Percentiles rank a stretch among this genome's conserved stretches.
Evolutionary conservation across 2,888 invertebrate species (phyloP).

Genomic region (Troilus luridus): DNA sequence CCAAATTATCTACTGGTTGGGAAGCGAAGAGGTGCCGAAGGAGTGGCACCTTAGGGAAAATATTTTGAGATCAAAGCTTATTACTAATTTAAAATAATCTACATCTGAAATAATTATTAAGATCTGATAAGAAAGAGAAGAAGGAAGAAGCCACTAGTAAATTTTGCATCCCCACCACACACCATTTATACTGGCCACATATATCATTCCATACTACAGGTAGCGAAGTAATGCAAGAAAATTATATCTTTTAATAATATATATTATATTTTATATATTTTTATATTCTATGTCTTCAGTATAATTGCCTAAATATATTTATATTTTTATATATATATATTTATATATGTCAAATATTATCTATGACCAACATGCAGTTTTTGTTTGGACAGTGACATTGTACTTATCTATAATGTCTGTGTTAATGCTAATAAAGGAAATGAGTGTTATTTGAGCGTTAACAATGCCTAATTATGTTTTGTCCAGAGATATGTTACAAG

Average conservation of each 20-base stretch:
- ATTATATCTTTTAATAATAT: slow-evolving; percentile 57
- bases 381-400: slow-evolving; percentile 48
- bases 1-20: slow-evolving; percentile 53
- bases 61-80: slow-evolving; percentile 55
- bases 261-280: slow-evolving; percentile 54
- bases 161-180: slow-evolving; percentile 51
- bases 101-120: background rate
- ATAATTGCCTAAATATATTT: slow-evolving; percentile 59
- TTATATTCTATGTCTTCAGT: slow-evolving; percentile 58
- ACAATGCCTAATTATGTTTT: slow-evolving; percentile 47
- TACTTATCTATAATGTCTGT: slow-evolving; percentile 41
- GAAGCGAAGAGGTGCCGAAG: background rate
- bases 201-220: slow-evolving; percentile 63
- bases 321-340: slow-evolving; percentile 54
- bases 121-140: background rate
- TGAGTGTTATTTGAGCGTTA: slow-evolving; percentile 54
- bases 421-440: slow-evolving; percentile 50
- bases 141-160: slow-evolving; percentile 49
- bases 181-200: slow-evolving; percentile 63
- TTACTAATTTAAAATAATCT: slow-evolving; percentile 6
- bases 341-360: slow-evolving; percentile 51
- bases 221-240: slow-evolving; percentile 65
- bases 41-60: background rate
- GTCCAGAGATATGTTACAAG: slow-evolving; percentile 48
- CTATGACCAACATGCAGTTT: slow-evolving; percentile 56